phyloP scores from a whole-genome alignment of 2,888 invertebrate genomes.

The Cremastinae sp. region DNA sequence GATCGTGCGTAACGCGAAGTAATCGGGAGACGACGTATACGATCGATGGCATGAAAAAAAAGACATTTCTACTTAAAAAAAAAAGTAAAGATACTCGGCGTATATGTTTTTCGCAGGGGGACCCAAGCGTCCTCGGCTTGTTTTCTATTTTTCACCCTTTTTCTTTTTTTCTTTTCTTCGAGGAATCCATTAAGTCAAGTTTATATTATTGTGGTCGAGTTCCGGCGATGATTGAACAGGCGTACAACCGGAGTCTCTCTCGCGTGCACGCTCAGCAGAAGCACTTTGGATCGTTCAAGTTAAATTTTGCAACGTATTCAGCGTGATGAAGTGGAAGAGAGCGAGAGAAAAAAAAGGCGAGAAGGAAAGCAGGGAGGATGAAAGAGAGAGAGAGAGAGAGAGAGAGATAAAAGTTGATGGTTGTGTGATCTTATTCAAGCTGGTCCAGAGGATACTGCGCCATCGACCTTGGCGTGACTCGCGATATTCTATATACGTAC shows the following conservation, averaged over 20 bases:
- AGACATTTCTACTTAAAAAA: too few relatives aligned
- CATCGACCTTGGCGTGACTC: slow-evolving; percentile 62
- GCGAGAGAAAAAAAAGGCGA: not conserved
- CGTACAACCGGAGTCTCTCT: not conserved
- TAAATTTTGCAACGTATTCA: slow-evolving; percentile 43
- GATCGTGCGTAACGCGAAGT: too few relatives aligned
- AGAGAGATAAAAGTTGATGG: slow-evolving; percentile 41
- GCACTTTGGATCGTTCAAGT: slow-evolving; percentile 47
- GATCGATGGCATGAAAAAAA: too few relatives aligned
- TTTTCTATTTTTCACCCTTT: not conserved
- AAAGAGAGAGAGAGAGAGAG: slow-evolving; percentile 24
- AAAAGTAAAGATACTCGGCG: too few relatives aligned
- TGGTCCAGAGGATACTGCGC: slow-evolving; percentile 52
- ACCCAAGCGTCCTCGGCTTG: not conserved
- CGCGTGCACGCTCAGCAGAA: slow-evolving; percentile 30
- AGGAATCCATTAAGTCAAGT: slow-evolving; percentile 35
- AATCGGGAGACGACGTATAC: too few relatives aligned
- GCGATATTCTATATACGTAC: slow-evolving; percentile 53
- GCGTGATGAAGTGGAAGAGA: slow-evolving; percentile 48
- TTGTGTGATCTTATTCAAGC: slow-evolving; percentile 53
- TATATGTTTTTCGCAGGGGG: not conserved
- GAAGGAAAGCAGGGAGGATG: not conserved
- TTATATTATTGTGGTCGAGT: slow-evolving; percentile 47
- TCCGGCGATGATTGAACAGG: slow-evolving; percentile 45
- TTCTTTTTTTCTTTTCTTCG: slow-evolving; percentile 25